Conservation (phyloP, 2,888 invertebrate species). For the Caenorhabditis imperialis region DNA sequence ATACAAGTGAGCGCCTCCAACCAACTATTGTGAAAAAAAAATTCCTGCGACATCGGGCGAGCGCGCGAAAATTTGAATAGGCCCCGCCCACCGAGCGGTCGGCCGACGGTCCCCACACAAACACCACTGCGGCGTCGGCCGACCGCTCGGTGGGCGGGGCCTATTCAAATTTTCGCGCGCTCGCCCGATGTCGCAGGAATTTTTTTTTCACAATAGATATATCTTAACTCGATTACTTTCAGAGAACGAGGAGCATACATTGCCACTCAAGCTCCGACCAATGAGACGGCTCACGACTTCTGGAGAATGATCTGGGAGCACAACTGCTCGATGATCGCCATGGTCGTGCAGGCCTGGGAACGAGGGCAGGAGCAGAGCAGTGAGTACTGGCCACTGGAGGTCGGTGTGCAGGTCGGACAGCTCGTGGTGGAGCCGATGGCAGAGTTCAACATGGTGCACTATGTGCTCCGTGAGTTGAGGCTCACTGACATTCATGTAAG, state of each 20-base stretch:
- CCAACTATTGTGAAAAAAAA: too few species aligned
- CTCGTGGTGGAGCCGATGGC: constrained; percentile 99
- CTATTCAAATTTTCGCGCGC: too few species aligned
- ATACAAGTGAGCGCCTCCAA: constrained; percentile 62
- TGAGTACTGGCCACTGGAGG: constrained; percentile 98
- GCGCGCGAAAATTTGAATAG: too few species aligned
- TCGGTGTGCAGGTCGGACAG: constrained; percentile 83
- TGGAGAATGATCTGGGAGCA: constrained; percentile 99
- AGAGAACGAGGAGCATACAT: constrained; percentile 89
- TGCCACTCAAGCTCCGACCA: constrained; percentile 96
- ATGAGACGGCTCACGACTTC: constrained; percentile 96
- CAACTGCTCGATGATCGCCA: constrained; percentile 98
- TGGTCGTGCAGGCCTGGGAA: constrained; percentile 82
- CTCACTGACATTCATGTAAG: constrained; percentile 90
- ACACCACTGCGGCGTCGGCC: too few species aligned
- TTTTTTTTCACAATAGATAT: too few species aligned
- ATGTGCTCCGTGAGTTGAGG: constrained; percentile 97
- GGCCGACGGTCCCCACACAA: too few species aligned
- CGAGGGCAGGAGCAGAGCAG: constrained; percentile 92
- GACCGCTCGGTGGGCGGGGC: too few species aligned
- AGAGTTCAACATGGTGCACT: constrained; percentile 99
- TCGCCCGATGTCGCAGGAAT: too few species aligned
- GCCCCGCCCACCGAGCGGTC: too few species aligned
- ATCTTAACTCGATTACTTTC: too few species aligned
- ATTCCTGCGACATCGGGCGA: too few species aligned